A percentile compares a stretch with the other conserved stretches of the same genome.
These are phyloP conservation scores for Lepidothrix coronata DNA, from an alignment of 2,113 vertebrate genomes.

Conservation along the genomic window DNA sequence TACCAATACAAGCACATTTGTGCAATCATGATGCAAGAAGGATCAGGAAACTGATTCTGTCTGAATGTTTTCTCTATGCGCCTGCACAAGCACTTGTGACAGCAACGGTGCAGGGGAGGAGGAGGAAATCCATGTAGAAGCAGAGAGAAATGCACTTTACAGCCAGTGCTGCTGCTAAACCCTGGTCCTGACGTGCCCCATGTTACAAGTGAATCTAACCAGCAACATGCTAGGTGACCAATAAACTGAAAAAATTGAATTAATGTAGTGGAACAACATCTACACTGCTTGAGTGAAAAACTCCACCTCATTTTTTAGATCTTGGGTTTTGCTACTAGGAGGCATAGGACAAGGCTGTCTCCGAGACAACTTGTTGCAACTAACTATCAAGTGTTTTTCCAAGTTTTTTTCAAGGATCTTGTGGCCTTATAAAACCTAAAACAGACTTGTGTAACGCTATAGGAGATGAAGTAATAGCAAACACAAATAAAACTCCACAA, in stretches of 20 bases:
- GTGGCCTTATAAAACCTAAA: not conserved
- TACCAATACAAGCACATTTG: not conserved
- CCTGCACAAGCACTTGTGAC: not conserved
- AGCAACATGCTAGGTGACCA: not conserved
- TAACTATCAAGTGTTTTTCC: not conserved
- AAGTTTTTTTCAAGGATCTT: not conserved
- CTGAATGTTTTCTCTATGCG: accelerated
- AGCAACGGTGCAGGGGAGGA: not conserved
- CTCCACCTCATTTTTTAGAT: not conserved
- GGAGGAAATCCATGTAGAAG: not conserved
- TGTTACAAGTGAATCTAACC: accelerated
- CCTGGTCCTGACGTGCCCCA: accelerated
- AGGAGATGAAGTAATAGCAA: not conserved
- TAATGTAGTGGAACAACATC: not conserved
- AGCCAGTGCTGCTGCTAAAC: not conserved
- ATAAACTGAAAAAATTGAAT: not conserved
- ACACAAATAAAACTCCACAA: not conserved
- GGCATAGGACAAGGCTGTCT: not conserved
- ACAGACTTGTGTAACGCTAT: not conserved
- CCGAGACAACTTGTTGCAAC: not conserved
- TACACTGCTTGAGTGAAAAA: accelerated
- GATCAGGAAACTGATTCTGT: not conserved
- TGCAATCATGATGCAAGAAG: not conserved
- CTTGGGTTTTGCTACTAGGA: not conserved
- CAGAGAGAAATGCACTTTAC: not conserved